phyloP scores from a whole-genome alignment of 1,140 invertebrate species.

The Eupristina koningsbergeri region DNA sequence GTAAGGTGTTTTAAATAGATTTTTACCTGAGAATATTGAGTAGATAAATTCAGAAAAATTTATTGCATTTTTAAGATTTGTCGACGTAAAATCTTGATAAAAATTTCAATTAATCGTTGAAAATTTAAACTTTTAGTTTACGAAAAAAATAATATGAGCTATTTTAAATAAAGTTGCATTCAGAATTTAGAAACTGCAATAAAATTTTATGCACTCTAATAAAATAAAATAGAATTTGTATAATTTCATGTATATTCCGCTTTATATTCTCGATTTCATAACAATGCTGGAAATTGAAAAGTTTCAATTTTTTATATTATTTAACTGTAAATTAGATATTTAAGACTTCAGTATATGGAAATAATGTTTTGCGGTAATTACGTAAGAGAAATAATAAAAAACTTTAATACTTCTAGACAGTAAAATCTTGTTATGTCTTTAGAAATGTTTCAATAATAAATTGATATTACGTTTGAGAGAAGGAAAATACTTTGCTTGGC shows the following conservation, averaged over 20 bases:
- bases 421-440: neutral
- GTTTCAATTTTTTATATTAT: neutral
- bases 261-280: slow-evolving; percentile 17
- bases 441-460: neutral
- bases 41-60: no score
- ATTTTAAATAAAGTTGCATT: no score
- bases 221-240: no score
- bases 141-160: no score
- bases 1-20: no score
- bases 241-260: neutral
- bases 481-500: neutral
- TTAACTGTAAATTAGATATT: neutral
- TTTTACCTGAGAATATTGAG: no score
- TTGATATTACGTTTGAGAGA: neutral
- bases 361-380: neutral
- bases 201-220: no score
- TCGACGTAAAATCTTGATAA: no score
- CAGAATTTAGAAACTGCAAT: no score
- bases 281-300: slow-evolving; percentile 26
- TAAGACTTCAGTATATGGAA: neutral
- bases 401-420: neutral
- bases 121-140: no score
- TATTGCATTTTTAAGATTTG: no score
- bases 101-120: no score
- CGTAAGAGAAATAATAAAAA: neutral